Evolutionary conservation across 2,888 invertebrate species (phyloP).

Genomic region (Erebia aethiops): DNA sequence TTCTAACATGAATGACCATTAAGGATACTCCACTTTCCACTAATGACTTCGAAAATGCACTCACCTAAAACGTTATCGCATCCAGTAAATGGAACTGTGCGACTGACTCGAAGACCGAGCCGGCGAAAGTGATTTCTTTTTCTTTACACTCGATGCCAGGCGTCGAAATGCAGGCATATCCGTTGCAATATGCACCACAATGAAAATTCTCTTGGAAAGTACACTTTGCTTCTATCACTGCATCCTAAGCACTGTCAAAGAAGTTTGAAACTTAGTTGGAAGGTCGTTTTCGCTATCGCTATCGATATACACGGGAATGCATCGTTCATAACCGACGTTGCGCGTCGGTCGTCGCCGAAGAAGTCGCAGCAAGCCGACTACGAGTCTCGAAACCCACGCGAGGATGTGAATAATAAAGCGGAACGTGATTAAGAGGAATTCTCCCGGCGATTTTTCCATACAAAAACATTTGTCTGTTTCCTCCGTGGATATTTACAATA

Average conservation of each 20-base stretch:
- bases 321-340: slow-evolving; percentile 49
- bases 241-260: slow-evolving; percentile 63
- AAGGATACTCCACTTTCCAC: slow-evolving; percentile 56
- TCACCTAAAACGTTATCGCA: slow-evolving; percentile 82
- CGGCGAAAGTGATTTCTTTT: slow-evolving; percentile 72
- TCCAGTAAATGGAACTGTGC: slow-evolving; percentile 68
- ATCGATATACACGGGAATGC: slow-evolving; percentile 55
- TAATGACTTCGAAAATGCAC: slow-evolving; percentile 62
- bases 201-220: slow-evolving; percentile 49
- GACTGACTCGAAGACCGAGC: slow-evolving; percentile 59
- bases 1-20: slow-evolving; percentile 21
- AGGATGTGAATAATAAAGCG: slow-evolving; percentile 56
- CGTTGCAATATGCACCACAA: slow-evolving; percentile 63
- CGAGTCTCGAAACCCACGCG: slow-evolving; percentile 56
- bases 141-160: slow-evolving; percentile 76
- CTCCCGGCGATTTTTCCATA: no score
- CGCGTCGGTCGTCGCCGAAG: slow-evolving; percentile 37
- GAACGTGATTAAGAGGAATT: slow-evolving; percentile 47
- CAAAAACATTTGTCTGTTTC: no score
- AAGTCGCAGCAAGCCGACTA: slow-evolving; percentile 21
- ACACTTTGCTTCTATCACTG: slow-evolving; percentile 53
- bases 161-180: slow-evolving; percentile 77
- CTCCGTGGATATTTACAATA: no score
- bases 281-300: slow-evolving; percentile 50
- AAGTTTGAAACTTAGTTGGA: slow-evolving; percentile 33